Percentiles rank a stretch among this genome's conserved stretches.
phyloP scores from a whole-genome alignment of 2,888 invertebrate species.

The Papilio elwesi region DNA sequence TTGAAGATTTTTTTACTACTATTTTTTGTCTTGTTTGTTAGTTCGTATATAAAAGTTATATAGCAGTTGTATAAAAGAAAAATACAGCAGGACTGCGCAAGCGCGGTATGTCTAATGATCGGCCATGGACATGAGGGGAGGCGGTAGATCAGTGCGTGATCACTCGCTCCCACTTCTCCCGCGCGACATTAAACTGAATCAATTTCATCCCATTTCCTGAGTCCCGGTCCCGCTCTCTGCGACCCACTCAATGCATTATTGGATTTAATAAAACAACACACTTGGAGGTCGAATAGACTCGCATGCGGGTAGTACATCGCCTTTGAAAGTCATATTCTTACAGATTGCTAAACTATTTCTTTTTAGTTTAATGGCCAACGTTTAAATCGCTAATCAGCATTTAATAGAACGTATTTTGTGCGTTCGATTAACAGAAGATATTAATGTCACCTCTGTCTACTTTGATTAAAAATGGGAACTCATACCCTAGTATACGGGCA shows the following conservation, averaged over 20 bases:
- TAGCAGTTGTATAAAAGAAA: not conserved
- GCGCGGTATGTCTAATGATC: not conserved
- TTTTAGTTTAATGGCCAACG: not conserved
- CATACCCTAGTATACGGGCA: not conserved
- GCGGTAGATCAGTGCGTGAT: constrained; percentile 30
- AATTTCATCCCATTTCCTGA: constrained; percentile 81
- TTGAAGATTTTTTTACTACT: not conserved
- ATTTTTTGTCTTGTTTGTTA: too few species aligned
- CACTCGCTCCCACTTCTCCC: constrained; percentile 57
- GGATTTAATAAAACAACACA: constrained; percentile 69
- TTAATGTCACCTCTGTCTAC: too few species aligned
- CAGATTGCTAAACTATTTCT: not conserved
- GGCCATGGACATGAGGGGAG: constrained; percentile 31
- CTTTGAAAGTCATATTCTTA: constrained; percentile 7
- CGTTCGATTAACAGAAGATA: too few species aligned
- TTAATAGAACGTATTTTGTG: too few species aligned
- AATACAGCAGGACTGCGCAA: constrained; percentile 20
- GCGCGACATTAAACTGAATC: constrained; percentile 58
- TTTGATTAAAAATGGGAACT: too few species aligned
- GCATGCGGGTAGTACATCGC: constrained; percentile 47
- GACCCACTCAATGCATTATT: constrained; percentile 68
- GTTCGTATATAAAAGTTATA: constrained; percentile 19
- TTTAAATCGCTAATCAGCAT: not conserved
- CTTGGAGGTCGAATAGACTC: constrained; percentile 61
- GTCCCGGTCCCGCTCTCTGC: constrained; percentile 58